A percentile compares a stretch with the other conserved stretches of the same genome.
Evolutionary conservation across 2,113 vertebrate genomes (phyloP).

Genomic region (Amblyornis subalaris): DNA sequence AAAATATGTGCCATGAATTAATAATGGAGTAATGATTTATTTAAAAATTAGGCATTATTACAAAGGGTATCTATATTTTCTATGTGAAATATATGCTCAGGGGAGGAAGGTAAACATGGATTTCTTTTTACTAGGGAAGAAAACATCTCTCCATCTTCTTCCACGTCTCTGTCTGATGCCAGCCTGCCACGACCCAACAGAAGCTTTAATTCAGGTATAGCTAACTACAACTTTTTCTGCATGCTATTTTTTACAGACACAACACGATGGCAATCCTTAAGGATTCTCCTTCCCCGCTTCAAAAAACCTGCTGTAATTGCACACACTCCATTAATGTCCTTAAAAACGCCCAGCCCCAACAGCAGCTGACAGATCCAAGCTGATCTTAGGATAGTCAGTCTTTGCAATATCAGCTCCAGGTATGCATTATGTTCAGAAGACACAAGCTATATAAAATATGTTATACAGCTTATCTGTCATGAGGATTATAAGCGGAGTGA

Average conservation of each 20-base stretch:
- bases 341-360: background rate
- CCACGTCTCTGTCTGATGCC: background rate
- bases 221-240: background rate
- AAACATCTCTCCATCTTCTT: background rate
- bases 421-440: background rate
- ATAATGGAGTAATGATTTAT: background rate
- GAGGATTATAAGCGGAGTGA: background rate
- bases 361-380: background rate
- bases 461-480: background rate
- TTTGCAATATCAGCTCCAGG: background rate
- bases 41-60: background rate
- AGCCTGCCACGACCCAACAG: background rate
- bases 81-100: background rate
- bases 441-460: background rate
- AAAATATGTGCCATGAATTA: background rate
- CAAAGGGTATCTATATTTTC: background rate
- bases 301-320: background rate
- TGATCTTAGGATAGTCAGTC: background rate
- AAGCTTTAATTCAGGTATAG: background rate
- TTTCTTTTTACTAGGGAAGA: background rate
- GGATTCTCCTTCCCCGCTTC: background rate
- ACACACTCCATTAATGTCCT: background rate
- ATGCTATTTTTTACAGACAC: background rate
- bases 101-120: background rate
- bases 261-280: background rate